Base-by-base conservation (phyloP, 2,797 vertebrate genomes). In the Trematomus bernacchii region DNA sequence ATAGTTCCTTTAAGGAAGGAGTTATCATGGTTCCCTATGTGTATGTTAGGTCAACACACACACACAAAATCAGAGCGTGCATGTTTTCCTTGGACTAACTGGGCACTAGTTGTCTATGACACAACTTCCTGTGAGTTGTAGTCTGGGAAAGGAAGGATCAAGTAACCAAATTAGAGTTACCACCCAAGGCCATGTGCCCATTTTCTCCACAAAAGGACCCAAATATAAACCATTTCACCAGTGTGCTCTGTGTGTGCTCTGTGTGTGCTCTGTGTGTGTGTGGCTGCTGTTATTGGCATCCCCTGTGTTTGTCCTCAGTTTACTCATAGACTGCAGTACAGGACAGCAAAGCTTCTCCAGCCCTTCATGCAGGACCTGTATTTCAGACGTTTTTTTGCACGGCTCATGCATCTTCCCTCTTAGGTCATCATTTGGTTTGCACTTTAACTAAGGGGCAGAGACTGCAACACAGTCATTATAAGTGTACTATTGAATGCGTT, bases 61-160 rank as follows among this genome's bases (percentile, higher is more conserved):
- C 52, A 64, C 33, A 37, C 7, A 15, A 46, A 66, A 47, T 58
- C 1, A 18, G 19, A 65, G 48, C 16, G 16, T 19, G 11, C 42
- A 10, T 70, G 69, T 86, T 82, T 84, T 30, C n/a, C 30, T 66
- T 77, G 80, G 74, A 71, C 72, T 79, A 55, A 46, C 71, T 44
- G 37, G 23, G 33, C 57, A 10, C 55, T 64, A 3, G 57, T 71
- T 62, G 50, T 73, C 62, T 76, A 66, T 86, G 84, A 91, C 73
- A 76, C 50, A 80, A 80, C 77, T 84, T 91, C 82, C 77, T 84
- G 66, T 66, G 61, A 75, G 82, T 79, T 85, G 48, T 89, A 70
- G 87, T 83, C 88, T 91, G 85, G 83, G 88, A 92, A 89, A 85
- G 87, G 81, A 91, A 88, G 84, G 78, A 88, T 94, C 73, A 61